These are phyloP conservation scores for Neotoxoptera formosana DNA, from an alignment of 1,140 invertebrate species.

Conservation along the genomic window DNA sequence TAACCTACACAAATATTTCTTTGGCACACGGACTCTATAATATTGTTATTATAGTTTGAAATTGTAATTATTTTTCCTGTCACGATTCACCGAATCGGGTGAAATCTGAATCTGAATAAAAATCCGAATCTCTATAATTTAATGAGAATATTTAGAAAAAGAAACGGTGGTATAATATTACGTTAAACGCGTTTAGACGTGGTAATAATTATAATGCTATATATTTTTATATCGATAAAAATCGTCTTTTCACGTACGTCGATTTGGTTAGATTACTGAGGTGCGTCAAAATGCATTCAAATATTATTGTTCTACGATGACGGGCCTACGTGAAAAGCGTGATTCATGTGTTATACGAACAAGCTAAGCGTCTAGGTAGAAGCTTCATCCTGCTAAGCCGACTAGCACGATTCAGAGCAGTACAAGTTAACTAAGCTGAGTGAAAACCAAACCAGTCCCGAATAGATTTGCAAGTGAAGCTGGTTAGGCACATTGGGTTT, in stretches of 20 bases:
- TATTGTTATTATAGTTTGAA: neutral
- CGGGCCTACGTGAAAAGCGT: neutral
- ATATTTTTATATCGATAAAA: neutral
- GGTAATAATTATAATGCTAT: neutral
- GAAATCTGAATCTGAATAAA: no score
- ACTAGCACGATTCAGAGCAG: neutral
- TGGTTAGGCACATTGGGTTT: neutral
- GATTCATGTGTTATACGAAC: neutral
- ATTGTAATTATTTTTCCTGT: neutral
- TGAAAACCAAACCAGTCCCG: neutral
- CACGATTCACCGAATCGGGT: neutral
- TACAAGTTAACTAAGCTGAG: neutral
- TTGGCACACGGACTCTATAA: neutral
- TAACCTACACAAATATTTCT: neutral
- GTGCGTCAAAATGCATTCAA: neutral
- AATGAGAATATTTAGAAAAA: neutral
- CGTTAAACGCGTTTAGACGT: neutral
- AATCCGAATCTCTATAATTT: neutral
- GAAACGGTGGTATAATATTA: neutral
- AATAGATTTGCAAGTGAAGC: neutral
- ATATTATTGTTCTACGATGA: neutral
- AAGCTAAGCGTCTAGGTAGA: neutral
- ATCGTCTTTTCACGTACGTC: neutral
- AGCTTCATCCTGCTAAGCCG: neutral
- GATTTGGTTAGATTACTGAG: neutral